Evolutionary conservation across 2,888 invertebrate genomes (phyloP).

Genomic region (Tethea ocularis): DNA sequence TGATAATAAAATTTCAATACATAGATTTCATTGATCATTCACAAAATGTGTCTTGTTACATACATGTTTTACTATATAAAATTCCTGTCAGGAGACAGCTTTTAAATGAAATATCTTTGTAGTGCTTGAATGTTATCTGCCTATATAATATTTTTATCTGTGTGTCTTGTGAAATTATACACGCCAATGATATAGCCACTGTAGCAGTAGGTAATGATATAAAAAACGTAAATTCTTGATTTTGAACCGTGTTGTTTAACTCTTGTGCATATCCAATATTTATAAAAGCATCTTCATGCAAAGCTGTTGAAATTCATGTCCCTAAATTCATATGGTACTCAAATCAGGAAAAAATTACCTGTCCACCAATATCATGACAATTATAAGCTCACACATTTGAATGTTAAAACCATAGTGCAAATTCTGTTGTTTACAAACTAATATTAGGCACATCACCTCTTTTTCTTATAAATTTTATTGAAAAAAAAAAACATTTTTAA

Average conservation of each 20-base stretch:
- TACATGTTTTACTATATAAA: background rate
- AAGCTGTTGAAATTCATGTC: too few relatives aligned
- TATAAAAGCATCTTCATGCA: background rate
- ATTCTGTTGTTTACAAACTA: too few relatives aligned
- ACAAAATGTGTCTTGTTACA: background rate
- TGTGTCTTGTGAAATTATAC: constrained; percentile 11
- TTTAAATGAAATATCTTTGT: constrained; percentile 38
- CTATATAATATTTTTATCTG: constrained; percentile 19
- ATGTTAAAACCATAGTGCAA: too few relatives aligned
- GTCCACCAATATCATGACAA: too few relatives aligned
- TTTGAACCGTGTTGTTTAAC: background rate
- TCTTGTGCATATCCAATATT: background rate
- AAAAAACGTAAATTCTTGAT: background rate
- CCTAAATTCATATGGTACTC: too few relatives aligned
- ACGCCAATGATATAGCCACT: constrained; percentile 19
- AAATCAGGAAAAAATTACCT: too few relatives aligned
- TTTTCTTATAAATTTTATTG: too few relatives aligned
- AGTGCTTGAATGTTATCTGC: constrained; percentile 43
- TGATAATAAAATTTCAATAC: constrained; percentile 12
- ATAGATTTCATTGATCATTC: constrained; percentile 13
- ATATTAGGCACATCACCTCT: too few relatives aligned
- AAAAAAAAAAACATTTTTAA: too few relatives aligned
- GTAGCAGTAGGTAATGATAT: background rate
- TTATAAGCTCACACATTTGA: too few relatives aligned
- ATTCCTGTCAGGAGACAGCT: constrained; percentile 36